phyloP scores from a whole-genome alignment of 2,113 vertebrate species.

The Phaethon lepturus region DNA sequence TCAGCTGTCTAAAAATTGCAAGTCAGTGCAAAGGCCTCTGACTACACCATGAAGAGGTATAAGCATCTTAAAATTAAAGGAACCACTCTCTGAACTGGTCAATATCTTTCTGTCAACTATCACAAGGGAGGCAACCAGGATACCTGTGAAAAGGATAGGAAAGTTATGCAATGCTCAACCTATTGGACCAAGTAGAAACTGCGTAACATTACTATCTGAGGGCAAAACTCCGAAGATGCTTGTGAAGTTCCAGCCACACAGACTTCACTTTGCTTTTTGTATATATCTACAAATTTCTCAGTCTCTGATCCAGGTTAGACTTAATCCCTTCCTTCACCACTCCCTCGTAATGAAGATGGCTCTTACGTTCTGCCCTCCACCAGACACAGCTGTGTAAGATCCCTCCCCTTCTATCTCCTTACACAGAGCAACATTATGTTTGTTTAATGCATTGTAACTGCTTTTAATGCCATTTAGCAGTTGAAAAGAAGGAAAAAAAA shows the following conservation, averaged over 20 bases:
- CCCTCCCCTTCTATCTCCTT: not conserved
- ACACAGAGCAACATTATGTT: not conserved
- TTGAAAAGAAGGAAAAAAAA: not conserved
- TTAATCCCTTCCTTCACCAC: not conserved
- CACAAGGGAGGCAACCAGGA: not conserved
- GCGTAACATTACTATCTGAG: not conserved
- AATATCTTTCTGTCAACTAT: not conserved
- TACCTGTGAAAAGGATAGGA: not conserved
- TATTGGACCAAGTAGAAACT: not conserved
- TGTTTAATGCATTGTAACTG: not conserved
- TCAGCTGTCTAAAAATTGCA: not conserved
- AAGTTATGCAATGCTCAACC: not conserved
- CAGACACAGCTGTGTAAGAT: not conserved
- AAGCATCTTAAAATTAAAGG: not conserved
- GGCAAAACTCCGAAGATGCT: not conserved
- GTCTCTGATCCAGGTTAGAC: not conserved
- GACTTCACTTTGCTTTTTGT: not conserved
- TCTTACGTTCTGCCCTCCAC: not conserved
- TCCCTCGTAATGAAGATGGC: not conserved
- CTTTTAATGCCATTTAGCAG: not conserved
- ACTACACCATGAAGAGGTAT: not conserved
- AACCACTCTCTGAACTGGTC: not conserved
- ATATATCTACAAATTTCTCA: not conserved
- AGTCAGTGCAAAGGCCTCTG: not conserved
- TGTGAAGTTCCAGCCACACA: not conserved